Evolutionary conservation across 2,888 invertebrate species (phyloP), one percentile per base, ranked within the genome.

Genomic region (Philereme transversata): DNA sequence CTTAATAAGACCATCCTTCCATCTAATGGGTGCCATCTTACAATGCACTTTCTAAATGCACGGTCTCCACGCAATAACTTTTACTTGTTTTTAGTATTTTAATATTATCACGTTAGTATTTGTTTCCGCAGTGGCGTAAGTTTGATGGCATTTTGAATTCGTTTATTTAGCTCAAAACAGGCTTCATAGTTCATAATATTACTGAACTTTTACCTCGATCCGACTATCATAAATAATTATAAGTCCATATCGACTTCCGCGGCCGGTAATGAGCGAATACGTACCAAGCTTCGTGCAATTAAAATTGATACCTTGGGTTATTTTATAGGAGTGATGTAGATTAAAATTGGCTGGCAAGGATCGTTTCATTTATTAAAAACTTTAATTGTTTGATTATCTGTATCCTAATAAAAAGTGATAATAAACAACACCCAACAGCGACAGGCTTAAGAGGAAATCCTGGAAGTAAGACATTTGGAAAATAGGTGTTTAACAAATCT

Each of bases 231-330:
- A 84, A 83, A 84, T 88, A 84, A 86, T 78, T 79, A 83, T 77
- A 76, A 80, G 72, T 71, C 68, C 56, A 76, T 87, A 86, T 88
- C 82, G 78, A 80, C 87, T 83, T 81, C 85, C 81, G 77, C 76
- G 78, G 81, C 9, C 84, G 82, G 73, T 87, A 88, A 88, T 84
- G 83, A 84, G 80, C 72, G 76, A 79, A 79, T 72, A 57, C 62
- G 54, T 60, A 36, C 54, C 57, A 56, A 61, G 64, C 60, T 46
- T 57, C 11, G 55, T 55, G 58, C 66, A 68, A 68, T 70, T 68
- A 70, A 70, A 68, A 68, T 60, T 51, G 45, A 64, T 64, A 64
- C 59, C 62, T 57, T 53, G n/a, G 43, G 43, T n/a, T n/a, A 10
- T n/a, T 43, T 43, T 40, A 8, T 8, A 40, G 40, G 6, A 8